phyloP scores from a whole-genome alignment of 2,113 vertebrate species.

The rat (Rattus norvegicus) region DNA sequence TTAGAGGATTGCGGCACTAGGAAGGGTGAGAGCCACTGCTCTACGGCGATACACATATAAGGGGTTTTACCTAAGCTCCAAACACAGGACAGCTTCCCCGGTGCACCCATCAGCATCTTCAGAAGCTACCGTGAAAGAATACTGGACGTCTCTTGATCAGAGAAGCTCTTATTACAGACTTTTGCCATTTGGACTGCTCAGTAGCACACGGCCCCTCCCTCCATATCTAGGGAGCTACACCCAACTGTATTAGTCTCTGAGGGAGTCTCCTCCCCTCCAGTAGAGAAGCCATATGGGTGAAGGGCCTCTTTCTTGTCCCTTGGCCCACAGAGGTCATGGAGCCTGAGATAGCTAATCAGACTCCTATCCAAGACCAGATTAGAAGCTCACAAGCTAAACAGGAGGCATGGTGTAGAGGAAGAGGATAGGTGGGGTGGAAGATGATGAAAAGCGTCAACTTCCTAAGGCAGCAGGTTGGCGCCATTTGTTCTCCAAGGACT shows the following conservation, averaged over 20 bases:
- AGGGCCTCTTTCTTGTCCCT: neutral
- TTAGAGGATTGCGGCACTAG: too few species aligned
- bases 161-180: neutral
- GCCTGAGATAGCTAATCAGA: neutral
- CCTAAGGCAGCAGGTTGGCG: neutral
- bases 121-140: neutral
- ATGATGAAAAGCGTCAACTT: neutral
- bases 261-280: neutral
- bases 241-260: neutral
- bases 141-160: neutral
- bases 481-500: too few species aligned
- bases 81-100: neutral
- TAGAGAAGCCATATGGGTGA: too few species aligned
- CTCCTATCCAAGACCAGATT: neutral
- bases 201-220: neutral
- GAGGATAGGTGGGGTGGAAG: too few species aligned
- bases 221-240: neutral
- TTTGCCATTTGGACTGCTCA: neutral
- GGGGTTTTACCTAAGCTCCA: neutral
- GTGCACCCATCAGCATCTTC: neutral
- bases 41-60: rapidly evolving
- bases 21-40: neutral
- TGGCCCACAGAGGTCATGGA: neutral
- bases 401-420: neutral
- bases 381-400: neutral